Evolutionary conservation across 2,888 invertebrate species (phyloP).

Genomic region (Mycalesis mineus): DNA sequence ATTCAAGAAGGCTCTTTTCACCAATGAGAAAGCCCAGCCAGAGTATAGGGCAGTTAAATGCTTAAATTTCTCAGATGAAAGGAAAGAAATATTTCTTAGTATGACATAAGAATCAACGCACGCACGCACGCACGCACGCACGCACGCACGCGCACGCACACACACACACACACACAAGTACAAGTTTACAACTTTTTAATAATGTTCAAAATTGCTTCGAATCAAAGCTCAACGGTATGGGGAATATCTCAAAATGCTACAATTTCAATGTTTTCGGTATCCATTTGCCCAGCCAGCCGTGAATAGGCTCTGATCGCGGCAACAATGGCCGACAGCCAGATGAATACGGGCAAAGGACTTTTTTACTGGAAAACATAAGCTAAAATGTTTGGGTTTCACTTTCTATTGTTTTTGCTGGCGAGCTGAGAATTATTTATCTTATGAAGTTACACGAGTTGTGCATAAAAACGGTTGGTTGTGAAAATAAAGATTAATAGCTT

Average conservation of each 20-base stretch:
- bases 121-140: too few species aligned
- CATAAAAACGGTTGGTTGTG: constrained; percentile 5
- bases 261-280: constrained; percentile 68
- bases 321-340: constrained; percentile 55
- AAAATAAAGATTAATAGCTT: constrained; percentile 19
- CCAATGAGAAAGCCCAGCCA: too few species aligned
- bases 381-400: constrained; percentile 59
- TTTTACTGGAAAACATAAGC: constrained; percentile 59
- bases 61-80: too few species aligned
- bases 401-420: constrained; percentile 58
- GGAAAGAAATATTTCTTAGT: too few species aligned
- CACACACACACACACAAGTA: too few species aligned
- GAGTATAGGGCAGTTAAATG: too few species aligned
- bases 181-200: too few species aligned
- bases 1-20: too few species aligned
- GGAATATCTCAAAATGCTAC: constrained; percentile 64
- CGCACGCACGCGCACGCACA: too few species aligned
- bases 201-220: background rate
- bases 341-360: constrained; percentile 54
- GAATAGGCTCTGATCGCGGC: constrained; percentile 58
- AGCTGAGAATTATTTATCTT: constrained; percentile 46
- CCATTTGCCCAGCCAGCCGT: constrained; percentile 54
- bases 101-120: too few species aligned
- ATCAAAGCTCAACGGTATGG: constrained; percentile 31
- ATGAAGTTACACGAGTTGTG: constrained; percentile 15